Conservation (phyloP, 2,797 vertebrate species). For the Rallus crepitans region DNA sequence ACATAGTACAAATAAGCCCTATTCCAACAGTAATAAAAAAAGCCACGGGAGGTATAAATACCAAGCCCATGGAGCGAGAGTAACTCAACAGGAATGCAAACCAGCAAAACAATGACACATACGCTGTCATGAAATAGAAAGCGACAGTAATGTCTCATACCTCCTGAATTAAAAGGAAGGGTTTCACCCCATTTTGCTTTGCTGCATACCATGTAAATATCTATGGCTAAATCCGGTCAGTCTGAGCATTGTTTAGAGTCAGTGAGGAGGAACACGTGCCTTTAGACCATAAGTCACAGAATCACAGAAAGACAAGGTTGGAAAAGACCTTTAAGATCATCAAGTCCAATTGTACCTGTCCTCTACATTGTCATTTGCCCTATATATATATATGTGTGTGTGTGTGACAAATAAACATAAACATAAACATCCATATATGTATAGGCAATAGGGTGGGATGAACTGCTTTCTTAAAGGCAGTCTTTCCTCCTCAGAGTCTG, state of each 20-base stretch:
- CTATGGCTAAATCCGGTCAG: background rate
- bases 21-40: background rate
- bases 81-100: background rate
- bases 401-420: background rate
- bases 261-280: background rate
- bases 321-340: too few species aligned
- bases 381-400: background rate
- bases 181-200: background rate
- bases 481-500: background rate
- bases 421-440: background rate
- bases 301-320: too few species aligned
- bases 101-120: background rate
- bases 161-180: background rate
- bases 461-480: background rate
- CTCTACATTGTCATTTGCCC: background rate
- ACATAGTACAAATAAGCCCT: fast-evolving
- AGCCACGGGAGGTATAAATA: background rate
- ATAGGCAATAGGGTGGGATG: background rate
- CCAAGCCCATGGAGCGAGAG: background rate
- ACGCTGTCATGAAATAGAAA: background rate
- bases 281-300: background rate
- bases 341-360: too few species aligned
- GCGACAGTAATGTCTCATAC: background rate
- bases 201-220: background rate
- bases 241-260: background rate